Evolutionary conservation across 2,888 invertebrate species (phyloP).

Genomic region (Ectemnius cavifrons): DNA sequence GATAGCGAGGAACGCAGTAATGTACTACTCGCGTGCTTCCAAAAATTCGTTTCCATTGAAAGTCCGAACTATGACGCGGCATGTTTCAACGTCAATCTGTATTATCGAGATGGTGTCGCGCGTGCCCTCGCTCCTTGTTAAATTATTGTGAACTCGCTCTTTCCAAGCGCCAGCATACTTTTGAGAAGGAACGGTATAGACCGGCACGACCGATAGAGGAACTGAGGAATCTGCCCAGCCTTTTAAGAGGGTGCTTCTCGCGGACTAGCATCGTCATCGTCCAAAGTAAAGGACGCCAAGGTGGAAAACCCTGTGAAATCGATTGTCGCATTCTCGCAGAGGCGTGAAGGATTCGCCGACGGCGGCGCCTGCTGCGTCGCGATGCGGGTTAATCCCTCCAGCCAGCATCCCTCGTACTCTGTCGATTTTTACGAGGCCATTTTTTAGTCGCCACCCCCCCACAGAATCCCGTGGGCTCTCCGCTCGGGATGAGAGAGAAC

Average conservation of each 20-base stretch:
- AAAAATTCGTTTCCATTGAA: slow-evolving; percentile 6
- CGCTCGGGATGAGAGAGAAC: background rate
- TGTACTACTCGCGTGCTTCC: slow-evolving; percentile 6
- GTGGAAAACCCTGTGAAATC: slow-evolving; percentile 38
- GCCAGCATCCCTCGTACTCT: slow-evolving; percentile 47
- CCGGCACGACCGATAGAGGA: background rate
- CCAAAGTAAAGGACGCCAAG: slow-evolving; percentile 11
- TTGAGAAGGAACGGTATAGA: background rate
- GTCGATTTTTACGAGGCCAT: slow-evolving; percentile 55
- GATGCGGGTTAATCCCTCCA: slow-evolving; percentile 42
- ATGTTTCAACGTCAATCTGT: slow-evolving; percentile 12
- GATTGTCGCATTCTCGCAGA: slow-evolving; percentile 28
- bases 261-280: background rate
- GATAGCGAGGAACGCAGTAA: background rate
- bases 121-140: background rate
- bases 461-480: slow-evolving; percentile 9
- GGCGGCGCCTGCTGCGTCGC: slow-evolving; percentile 30
- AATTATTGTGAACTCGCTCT: slow-evolving; percentile 7
- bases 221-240: background rate
- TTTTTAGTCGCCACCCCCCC: slow-evolving; percentile 45
- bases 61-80: background rate
- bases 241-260: background rate
- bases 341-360: slow-evolving; percentile 31
- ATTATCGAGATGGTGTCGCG: slow-evolving; percentile 1
- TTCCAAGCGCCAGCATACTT: background rate